Evolutionary conservation across 2,113 vertebrate genomes (phyloP), one percentile per base, ranked within the genome.

Genomic region (Atractosteus spatula): DNA sequence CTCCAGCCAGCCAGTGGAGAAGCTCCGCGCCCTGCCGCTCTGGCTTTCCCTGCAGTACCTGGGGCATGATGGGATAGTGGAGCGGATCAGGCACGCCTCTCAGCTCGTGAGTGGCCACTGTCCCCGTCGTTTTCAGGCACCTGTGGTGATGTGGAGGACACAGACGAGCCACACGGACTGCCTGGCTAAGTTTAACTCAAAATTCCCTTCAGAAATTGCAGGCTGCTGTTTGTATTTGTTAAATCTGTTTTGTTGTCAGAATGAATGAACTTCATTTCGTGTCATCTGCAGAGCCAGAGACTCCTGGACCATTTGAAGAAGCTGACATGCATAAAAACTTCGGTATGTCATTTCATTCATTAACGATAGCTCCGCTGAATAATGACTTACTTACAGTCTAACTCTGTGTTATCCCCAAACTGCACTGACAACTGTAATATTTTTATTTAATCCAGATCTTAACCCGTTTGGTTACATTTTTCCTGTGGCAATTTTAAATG

Each of bases 31-130:
- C 1, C 85, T 99, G 73, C 96, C 97, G 0, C 89, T 99, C 54
- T 99, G 97, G 97, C 91, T 99, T 8, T 98, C 96, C 56, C 79
- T 99, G 81, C 97, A 99, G 82, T 92, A 96, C 81, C 89, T 98
- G 11, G 97, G 97, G 29, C 95, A 97, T 0, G 92, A 94, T 67
- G 95, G 95, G 16, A 96, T 97, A 57, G 90, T 98, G 67, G 88
- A 96, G 75, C 94, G 92, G 81, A 97, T 99, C 80, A 93, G 87
- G 74, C 94, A 95, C 0, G 93, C 95, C 44, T 89, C 92, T 0
- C 83, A 90, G 7, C 87, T 99, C 80, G 97, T 99, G 82, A 94
- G 94, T 29, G 29, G 1, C 29, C 72, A 70, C 7, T 3, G 57
- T n/a, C 41, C 64, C 66, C 55, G n/a, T 29, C 65, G 62, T 13